A percentile compares a stretch with the other conserved stretches of the same genome.
Conservation (phyloP, 2,888 invertebrate species). For the Campaea margaritaria region DNA sequence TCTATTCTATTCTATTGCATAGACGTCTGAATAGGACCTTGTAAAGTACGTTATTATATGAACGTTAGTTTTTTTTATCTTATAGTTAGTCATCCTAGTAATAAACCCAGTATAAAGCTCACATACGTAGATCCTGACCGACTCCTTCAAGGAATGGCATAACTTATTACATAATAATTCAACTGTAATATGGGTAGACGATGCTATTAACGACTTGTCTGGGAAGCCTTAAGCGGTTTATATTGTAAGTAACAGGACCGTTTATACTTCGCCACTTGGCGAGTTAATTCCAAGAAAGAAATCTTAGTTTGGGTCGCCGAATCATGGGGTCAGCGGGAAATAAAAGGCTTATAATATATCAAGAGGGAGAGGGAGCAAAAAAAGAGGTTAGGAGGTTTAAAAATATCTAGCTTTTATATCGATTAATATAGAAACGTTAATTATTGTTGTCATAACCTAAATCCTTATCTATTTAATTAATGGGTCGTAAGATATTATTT, state of each 20-base stretch:
- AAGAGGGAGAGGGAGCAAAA: background rate
- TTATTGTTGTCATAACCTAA: no score
- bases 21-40: no score
- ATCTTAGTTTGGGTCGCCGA: constrained; percentile 13
- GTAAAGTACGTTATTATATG: no score
- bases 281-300: constrained; percentile 25
- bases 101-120: background rate
- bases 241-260: constrained; percentile 25
- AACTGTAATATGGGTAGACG: constrained; percentile 22
- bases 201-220: constrained; percentile 23
- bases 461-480: no score
- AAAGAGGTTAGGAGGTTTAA: constrained; percentile 13
- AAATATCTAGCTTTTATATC: constrained; percentile 7
- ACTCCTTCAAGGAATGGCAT: constrained; percentile 1
- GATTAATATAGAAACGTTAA: background rate
- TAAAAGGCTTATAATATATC: constrained; percentile 14
- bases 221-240: constrained; percentile 15
- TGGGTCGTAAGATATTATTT: no score
- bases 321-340: constrained; percentile 7
- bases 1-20: no score
- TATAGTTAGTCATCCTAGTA: background rate
- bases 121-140: no score
- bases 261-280: constrained; percentile 24
- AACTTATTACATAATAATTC: constrained; percentile 19
- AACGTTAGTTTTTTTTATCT: no score